Base-by-base conservation (phyloP, 2,797 vertebrate genomes). In the Bucorvus abyssinicus region DNA sequence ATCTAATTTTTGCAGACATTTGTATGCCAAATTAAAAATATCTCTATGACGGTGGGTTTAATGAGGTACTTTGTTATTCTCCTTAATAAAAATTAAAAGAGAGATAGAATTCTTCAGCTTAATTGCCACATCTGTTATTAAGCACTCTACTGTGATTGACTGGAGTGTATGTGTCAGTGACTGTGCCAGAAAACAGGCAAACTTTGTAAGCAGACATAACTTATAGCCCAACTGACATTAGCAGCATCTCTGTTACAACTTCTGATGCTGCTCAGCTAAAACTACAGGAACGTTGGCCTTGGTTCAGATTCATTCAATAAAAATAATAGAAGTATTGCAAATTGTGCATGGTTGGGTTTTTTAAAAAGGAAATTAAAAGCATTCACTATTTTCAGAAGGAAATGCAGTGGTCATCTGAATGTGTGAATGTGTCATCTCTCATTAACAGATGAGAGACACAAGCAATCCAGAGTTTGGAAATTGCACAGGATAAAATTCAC, bases 121-220 rank as follows among this genome's bases (percentile, higher is more conserved):
- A 97, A 97, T 97, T 97, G 96, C 97, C 96, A 97, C 97, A 97
- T 97, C 97, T 98, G 97, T 94, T 98, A 95, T 96, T 90, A 97
- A 96, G 93, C 94, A 97, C 97, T 97, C 98, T 87, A 95, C 75
- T 30, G 22, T 98, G 97, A 98, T 97, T 98, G 98, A 98, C 97
- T 98, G 95, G 90, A 97, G 96, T 96, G 97, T 69, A 93, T 98
- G 95, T 87, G 97, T 97, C 49, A 94, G 95, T 95, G 85, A 86
- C 52, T 4, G 56, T 96, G 96, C 97, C 97, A 97, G 97, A 94
- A 97, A 94, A 96, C 78, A 93, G 86, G 68, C 64, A 84, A 96
- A 96, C 77, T 92, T 91, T 89, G 60, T 83, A 95, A 96, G 92
- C 13, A 95, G 49, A 93, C 86, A 63, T 24, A 85, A 78, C 74